These are phyloP conservation scores for Noturus placidus DNA, from an alignment of 2,113 vertebrate genomes.

Conservation along the genomic window DNA sequence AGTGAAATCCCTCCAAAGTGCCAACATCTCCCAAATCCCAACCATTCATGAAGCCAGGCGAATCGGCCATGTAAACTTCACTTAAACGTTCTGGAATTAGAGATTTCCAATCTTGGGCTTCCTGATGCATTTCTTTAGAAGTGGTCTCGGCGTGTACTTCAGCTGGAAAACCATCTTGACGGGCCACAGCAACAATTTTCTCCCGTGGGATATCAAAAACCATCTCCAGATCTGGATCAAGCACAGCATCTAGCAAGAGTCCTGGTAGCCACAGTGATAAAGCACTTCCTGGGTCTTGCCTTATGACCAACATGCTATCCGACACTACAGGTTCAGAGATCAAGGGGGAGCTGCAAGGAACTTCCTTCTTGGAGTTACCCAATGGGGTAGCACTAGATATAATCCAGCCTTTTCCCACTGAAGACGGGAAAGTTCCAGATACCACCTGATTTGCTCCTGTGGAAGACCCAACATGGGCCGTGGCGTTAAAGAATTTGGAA, in stretches of 20 bases:
- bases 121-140: neutral
- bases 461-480: neutral
- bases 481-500: neutral
- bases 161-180: neutral
- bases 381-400: conserved; percentile 29
- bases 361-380: neutral
- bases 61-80: neutral
- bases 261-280: conserved; percentile 57
- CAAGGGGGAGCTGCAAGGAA: neutral
- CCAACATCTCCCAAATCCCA: neutral
- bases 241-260: neutral
- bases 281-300: conserved; percentile 38
- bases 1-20: neutral
- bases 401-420: neutral
- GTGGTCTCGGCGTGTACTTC: fast-evolving
- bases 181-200: neutral
- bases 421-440: neutral
- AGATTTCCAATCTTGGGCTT: neutral
- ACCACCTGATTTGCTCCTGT: neutral
- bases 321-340: neutral
- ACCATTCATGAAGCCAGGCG: neutral
- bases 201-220: neutral
- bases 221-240: neutral
- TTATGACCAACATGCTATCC: conserved; percentile 48
- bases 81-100: neutral